phyloP scores from a whole-genome alignment of 2,797 vertebrate genomes.

The Sebastes vulpes region DNA sequence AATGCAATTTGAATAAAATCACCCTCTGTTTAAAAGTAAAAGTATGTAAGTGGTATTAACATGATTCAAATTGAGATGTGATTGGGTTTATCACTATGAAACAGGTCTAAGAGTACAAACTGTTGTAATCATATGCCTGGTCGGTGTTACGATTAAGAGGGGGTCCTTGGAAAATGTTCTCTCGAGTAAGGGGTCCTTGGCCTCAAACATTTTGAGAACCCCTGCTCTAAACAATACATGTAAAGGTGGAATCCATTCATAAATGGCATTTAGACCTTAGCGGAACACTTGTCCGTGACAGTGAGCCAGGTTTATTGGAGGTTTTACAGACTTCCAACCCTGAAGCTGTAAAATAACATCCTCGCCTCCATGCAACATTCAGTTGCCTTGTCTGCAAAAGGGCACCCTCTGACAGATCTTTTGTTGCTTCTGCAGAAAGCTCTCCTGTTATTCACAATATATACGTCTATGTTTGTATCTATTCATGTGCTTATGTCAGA shows the following conservation, averaged over 20 bases:
- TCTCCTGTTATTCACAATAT: not conserved
- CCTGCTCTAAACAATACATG: not conserved
- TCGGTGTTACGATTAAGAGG: no score
- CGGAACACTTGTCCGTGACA: not conserved
- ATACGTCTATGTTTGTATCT: not conserved
- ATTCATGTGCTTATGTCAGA: not conserved
- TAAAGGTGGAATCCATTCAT: not conserved
- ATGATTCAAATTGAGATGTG: no score
- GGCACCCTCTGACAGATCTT: slow-evolving; percentile 9
- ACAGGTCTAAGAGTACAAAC: no score
- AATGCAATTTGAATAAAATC: no score
- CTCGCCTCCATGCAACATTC: slow-evolving; percentile 5
- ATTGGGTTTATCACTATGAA: no score
- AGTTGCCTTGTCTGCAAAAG: slow-evolving; percentile 29
- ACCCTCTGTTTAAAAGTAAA: no score
- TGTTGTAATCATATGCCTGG: no score
- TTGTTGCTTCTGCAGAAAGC: slow-evolving; percentile 5
- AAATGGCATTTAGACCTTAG: not conserved
- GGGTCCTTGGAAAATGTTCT: no score
- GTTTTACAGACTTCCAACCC: slow-evolving; percentile 17
- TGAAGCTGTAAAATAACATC: slow-evolving; percentile 22
- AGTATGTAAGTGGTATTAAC: no score
- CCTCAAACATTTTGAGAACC: no score
- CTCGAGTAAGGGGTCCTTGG: no score
- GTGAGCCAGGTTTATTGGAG: slow-evolving; percentile 13